phyloP scores from a whole-genome alignment of 2,797 vertebrate genomes.

The Alca torda region DNA sequence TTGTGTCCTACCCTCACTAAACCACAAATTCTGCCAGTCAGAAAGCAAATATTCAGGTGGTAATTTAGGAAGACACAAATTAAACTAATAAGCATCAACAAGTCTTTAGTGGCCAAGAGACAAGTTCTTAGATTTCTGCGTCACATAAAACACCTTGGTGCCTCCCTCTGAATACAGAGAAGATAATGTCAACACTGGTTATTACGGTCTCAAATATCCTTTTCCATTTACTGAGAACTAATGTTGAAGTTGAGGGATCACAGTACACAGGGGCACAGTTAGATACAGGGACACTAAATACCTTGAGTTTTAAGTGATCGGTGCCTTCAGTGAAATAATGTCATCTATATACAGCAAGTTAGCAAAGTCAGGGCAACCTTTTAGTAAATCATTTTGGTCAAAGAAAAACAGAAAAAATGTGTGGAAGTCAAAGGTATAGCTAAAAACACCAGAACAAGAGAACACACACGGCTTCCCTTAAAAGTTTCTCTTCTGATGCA shows the following conservation, averaged over 20 bases:
- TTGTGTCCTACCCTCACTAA: not conserved
- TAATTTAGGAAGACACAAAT: not conserved
- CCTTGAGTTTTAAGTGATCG: accelerated
- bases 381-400: not conserved
- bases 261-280: not conserved
- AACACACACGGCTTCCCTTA: accelerated
- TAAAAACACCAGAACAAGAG: not conserved
- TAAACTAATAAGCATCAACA: not conserved
- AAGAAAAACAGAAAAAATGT: not conserved
- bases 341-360: not conserved
- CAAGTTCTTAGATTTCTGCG: not conserved
- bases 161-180: not conserved
- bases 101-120: not conserved
- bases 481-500: not conserved
- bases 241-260: not conserved
- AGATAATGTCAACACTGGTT: not conserved
- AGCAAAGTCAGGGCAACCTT: not conserved
- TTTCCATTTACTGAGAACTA: not conserved
- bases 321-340: not conserved
- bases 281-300: not conserved
- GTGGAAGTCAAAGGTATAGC: not conserved
- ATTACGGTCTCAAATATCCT: not conserved
- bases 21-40: not conserved
- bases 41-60: not conserved
- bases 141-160: not conserved